Evolutionary conservation across 53 echinoderm and acorn worm species (phyloP), one percentile per base, ranked within the genome.

Genomic region (Luidia sarsii): DNA sequence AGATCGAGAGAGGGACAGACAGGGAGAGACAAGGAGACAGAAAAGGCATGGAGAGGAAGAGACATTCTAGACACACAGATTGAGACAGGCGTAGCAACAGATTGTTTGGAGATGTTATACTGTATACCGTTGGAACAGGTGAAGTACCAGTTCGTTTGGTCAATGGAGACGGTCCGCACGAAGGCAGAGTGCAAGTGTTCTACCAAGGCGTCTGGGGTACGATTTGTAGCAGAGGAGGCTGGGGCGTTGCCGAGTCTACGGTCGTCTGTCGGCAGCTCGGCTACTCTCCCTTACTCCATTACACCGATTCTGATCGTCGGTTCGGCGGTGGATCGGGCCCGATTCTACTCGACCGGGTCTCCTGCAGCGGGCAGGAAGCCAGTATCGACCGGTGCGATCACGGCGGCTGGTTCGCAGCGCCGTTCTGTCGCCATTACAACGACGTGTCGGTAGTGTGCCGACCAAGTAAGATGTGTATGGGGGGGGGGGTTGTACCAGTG

Each of bases 211-310:
- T 36, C 3, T 64, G 64, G 64, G 36, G 64, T 36, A 7, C 64
- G 22, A 37, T 64, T 16, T 64, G 37, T 22, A 36, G 7, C 37
- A 10, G 37, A 4, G 1, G 18, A n/a, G 5, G 2, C 2, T 87
- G 88, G 88, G 88, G 75, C 32, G 43, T 53, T 2, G 29, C 6
- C 1, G 88, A 87, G 29, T 82, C 82, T 6, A 67, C 19, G 2
- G 88, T 87, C 28, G 88, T 82, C 48, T 87, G 88, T 27, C 64
- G 65, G 8, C 53, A 61, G 53, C 75, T 87, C 0, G 88, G 88
- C 29, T 87, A 34, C 2, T 41, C 28, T 35, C 46, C 65, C 3
- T 50, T 75, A 8, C n/a, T 20, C 65, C 20, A 35, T 18, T 7
- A 67, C 88, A 6, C 16, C 41, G 8, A 3, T 18, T 18, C 7